Evolutionary conservation across 1,140 invertebrate genomes (phyloP).

Genomic region (Phymorhynchus buccinoides): DNA sequence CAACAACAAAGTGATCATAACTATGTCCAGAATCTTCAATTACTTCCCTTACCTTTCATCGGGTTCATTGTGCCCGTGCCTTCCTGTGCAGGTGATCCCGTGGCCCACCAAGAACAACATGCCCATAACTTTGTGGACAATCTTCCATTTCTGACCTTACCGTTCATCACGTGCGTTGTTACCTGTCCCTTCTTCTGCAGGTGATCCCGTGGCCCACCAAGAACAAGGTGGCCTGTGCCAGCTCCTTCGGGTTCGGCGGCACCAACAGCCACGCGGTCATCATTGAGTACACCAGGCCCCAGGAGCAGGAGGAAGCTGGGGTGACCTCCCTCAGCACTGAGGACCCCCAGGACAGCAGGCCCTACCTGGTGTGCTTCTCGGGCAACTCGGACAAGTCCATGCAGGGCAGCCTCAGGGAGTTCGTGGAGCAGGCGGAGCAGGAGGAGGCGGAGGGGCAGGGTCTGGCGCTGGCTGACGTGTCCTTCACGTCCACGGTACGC

Average conservation of each 20-base stretch:
- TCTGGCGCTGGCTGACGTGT: constrained; percentile 39
- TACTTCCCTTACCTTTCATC: no score
- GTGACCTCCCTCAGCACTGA: neutral
- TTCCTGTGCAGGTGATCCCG: no score
- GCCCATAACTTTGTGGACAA: no score
- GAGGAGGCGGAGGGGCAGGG: neutral
- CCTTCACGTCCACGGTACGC: constrained; percentile 50
- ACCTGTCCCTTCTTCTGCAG: neutral
- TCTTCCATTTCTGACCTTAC: no score
- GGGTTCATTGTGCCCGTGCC: no score
- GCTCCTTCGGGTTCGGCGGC: constrained; percentile 67
- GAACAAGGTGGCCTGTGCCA: constrained; percentile 50
- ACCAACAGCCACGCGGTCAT: constrained; percentile 73
- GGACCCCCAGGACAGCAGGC: constrained; percentile 4
- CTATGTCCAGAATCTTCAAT: no score
- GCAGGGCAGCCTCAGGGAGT: constrained; percentile 35
- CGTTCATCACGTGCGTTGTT: no score
- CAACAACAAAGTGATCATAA: no score
- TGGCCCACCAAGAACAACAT: no score
- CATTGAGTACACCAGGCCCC: constrained; percentile 35
- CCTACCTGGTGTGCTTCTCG: constrained; percentile 42
- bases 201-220: constrained; percentile 67
- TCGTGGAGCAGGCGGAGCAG: neutral
- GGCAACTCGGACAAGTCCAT: constrained; percentile 40
- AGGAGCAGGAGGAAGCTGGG: constrained; percentile 59